A percentile compares a stretch with the other conserved stretches of the same genome.
Conservation (phyloP, 2,113 vertebrate genomes). For the Menura novaehollandiae region DNA sequence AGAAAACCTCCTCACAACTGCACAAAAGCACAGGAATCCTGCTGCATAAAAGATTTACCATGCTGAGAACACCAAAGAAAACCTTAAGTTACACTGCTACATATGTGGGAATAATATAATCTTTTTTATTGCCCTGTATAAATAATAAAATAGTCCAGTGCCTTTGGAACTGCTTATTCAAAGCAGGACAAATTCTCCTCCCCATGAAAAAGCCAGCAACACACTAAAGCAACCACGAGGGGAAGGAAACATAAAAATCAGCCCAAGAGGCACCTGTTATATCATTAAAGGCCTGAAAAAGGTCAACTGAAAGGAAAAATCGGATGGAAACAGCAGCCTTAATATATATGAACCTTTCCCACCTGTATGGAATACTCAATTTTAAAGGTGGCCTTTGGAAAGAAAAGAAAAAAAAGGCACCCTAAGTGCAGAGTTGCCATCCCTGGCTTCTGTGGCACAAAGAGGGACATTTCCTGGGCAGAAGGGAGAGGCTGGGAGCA, state of each 20-base stretch:
- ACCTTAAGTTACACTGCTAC: neutral
- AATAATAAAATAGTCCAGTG: neutral
- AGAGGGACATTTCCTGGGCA: neutral
- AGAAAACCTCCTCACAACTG: neutral
- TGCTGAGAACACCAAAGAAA: neutral
- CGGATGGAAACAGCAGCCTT: neutral
- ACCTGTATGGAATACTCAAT: rapidly evolving
- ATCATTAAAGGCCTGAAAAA: too few species aligned
- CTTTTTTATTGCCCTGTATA: neutral
- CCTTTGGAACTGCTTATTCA: neutral
- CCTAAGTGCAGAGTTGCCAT: neutral
- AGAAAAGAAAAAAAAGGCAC: neutral
- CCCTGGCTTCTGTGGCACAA: neutral
- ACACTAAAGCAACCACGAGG: neutral
- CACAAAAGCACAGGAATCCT: neutral
- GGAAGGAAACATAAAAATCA: neutral
- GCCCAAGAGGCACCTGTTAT: neutral
- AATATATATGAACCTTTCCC: neutral
- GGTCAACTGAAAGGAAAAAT: neutral
- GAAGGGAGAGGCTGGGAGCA: neutral
- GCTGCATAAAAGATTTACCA: neutral
- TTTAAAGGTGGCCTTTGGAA: neutral
- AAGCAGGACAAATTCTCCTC: neutral
- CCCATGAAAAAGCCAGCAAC: neutral
- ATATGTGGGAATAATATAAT: neutral